phyloP scores from a whole-genome alignment of 2,113 vertebrate species.

The Bufo gargarizans region DNA sequence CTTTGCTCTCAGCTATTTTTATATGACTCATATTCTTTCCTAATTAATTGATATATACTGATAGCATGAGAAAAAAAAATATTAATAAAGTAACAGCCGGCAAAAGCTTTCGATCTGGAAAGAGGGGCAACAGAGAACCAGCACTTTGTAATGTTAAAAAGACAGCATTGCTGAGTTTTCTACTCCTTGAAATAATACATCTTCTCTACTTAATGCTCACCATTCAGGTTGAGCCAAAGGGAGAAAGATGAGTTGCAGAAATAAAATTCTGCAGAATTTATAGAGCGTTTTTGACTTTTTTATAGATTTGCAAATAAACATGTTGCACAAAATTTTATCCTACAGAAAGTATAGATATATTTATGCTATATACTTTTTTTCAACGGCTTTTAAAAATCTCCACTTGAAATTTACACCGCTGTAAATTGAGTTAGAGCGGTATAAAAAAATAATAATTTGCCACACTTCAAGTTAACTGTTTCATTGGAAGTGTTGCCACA shows the following conservation, averaged over 20 bases:
- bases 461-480: too few relatives aligned
- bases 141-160: background rate
- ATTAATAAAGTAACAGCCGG: background rate
- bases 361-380: background rate
- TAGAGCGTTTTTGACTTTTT: conserved; percentile 30
- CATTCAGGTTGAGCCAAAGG: background rate
- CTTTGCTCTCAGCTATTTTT: conserved; percentile 4
- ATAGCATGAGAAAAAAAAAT: background rate
- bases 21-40: background rate
- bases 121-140: background rate
- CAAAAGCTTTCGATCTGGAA: background rate
- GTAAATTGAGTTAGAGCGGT: conserved; percentile 13
- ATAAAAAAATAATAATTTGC: background rate
- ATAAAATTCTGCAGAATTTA: conserved; percentile 13
- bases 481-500: too few relatives aligned
- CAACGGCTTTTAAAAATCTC: conserved; percentile 5
- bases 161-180: background rate
- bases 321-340: conserved; percentile 33
- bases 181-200: conserved; percentile 9
- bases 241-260: background rate
- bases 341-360: background rate
- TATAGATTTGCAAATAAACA: conserved; percentile 42
- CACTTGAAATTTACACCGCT: conserved; percentile 35
- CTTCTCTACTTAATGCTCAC: background rate
- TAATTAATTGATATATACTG: conserved; percentile 28